Percentiles rank a stretch among this genome's conserved stretches.
Evolutionary conservation across 2,113 vertebrate genomes (phyloP).

Genomic region (Lipotes vexillifer): DNA sequence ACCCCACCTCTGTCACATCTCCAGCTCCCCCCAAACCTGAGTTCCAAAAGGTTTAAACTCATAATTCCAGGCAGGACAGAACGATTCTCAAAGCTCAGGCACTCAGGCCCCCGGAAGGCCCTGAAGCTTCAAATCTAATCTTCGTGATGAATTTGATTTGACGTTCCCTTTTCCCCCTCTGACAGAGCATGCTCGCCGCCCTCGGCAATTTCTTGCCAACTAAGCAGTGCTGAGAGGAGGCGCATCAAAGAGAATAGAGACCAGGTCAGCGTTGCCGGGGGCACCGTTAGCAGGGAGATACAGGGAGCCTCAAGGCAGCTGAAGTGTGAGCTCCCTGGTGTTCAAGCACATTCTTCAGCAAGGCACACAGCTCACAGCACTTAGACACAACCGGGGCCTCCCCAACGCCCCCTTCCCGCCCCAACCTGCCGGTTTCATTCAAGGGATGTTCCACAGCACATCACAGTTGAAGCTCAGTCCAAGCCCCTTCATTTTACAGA

Average conservation of each 20-base stretch:
- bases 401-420: background rate
- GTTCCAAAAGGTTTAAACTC: slow-evolving; percentile 21
- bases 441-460: too few relatives aligned
- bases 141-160: background rate
- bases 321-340: slow-evolving; percentile 40
- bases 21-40: background rate
- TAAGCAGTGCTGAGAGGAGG: background rate
- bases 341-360: slow-evolving; percentile 56
- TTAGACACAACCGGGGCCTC: background rate
- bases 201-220: background rate
- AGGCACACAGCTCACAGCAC: background rate
- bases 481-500: background rate
- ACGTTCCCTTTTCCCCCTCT: background rate
- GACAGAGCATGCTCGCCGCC: background rate
- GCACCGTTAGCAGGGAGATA: background rate
- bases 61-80: background rate
- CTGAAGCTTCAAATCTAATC: slow-evolving; percentile 42
- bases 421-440: background rate
- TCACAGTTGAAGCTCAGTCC: background rate
- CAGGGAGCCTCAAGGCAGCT: background rate
- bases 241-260: background rate
- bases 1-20: background rate
- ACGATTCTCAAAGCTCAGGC: background rate
- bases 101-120: background rate
- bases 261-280: background rate